These are phyloP conservation scores for Diarsia brunnea DNA, from an alignment of 2,888 invertebrate genomes.

Conservation along the genomic window DNA sequence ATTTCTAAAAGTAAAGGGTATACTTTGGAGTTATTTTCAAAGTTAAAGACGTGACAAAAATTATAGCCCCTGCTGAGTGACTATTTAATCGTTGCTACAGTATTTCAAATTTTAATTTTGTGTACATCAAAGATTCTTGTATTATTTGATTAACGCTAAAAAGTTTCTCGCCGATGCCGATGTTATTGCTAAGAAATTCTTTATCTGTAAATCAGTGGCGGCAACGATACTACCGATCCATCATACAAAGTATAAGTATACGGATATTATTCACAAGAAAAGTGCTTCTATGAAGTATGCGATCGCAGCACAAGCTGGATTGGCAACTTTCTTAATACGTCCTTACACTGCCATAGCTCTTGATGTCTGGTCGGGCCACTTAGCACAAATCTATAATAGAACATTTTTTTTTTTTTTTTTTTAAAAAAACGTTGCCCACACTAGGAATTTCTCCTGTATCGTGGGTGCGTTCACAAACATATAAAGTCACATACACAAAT, in stretches of 20 bases:
- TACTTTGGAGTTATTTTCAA: slow-evolving; percentile 42
- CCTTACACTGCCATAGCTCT: slow-evolving; percentile 43
- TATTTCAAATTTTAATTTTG: slow-evolving; percentile 23
- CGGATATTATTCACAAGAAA: slow-evolving; percentile 73
- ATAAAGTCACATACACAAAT: too few species aligned
- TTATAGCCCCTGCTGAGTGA: slow-evolving; percentile 11
- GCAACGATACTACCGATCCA: slow-evolving; percentile 71
- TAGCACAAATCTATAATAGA: slow-evolving; percentile 44
- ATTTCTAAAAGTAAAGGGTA: slow-evolving; percentile 25
- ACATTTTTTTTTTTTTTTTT: too few species aligned
- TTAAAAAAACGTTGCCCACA: too few species aligned
- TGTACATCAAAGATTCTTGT: slow-evolving; percentile 60
- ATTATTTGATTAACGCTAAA: slow-evolving; percentile 56
- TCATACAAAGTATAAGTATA: slow-evolving; percentile 68
- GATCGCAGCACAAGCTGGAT: slow-evolving; percentile 70
- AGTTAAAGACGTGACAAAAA: slow-evolving; percentile 52
- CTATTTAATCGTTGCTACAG: slow-evolving; percentile 25
- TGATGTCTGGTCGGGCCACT: slow-evolving; percentile 41
- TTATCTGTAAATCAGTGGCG: slow-evolving; percentile 61
- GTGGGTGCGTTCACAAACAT: too few species aligned
- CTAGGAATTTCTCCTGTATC: too few species aligned
- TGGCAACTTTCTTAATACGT: slow-evolving; percentile 77
- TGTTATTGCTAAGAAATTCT: slow-evolving; percentile 59
- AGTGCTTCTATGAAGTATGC: slow-evolving; percentile 76
- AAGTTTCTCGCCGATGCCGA: slow-evolving; percentile 47